Base-by-base conservation (phyloP, 2,797 vertebrate genomes). In the Anguilla pacifica region DNA sequence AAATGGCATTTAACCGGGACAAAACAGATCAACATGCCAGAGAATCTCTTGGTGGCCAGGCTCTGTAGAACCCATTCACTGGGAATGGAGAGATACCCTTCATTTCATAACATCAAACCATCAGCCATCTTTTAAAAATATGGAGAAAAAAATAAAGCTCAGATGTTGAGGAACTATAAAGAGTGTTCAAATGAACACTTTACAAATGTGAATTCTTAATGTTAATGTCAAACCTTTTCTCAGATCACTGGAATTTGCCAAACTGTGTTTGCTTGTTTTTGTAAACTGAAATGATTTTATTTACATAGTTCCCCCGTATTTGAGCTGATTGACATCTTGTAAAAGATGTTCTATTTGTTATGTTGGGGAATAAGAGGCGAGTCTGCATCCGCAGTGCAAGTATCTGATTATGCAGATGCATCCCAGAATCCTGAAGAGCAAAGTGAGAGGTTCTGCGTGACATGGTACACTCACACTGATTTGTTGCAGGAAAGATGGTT, bases 351-450 rank as follows among this genome's bases (percentile, higher is more conserved):
- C 49, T 28, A 31, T 59, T 86, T 28, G 55, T 81, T 83, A 10
- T 53, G 46, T 59, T 85, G 9, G 49, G 28, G 51, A 85, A 64
- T 79, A 82, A 84, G 39, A 25, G 81, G 19, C 49, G 17, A 87
- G 85, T 72, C 61, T 74, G 39, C 72, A 72, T 84, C 88, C 82
- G 22, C 82, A 70, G 85, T 43, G 49, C 81, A 64, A 67, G 39
- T 88, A 61, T 87, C 74, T 43, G 89, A 87, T 86, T 87, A 81
- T 87, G 72, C 72, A 86, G 81, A 90, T 85, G 31, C 51, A 35
- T 51, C 15, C 70, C 22, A 86, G 70, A 88, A 87, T 85, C 31
- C 15, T 3, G 19, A 43, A 49, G 35, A 39, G 59, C 43, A 6
- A 31, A 51, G 86, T 85, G 25, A 88, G 82, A 87, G 79, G 25